Evolutionary conservation across 2,113 vertebrate genomes (phyloP).

Genomic region (Australoheros scitulus): DNA sequence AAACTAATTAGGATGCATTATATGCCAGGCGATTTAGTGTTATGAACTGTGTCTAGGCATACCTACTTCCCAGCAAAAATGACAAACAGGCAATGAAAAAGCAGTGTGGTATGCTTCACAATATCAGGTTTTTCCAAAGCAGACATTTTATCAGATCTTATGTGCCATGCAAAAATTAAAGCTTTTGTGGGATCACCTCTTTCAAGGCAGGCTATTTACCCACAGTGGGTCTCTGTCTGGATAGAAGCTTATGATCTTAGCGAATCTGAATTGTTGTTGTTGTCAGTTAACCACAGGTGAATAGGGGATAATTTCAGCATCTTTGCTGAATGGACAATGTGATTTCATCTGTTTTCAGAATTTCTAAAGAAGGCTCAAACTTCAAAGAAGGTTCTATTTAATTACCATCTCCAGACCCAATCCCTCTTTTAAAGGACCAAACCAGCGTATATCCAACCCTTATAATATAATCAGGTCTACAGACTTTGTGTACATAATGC

Average conservation of each 20-base stretch:
- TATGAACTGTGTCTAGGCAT: slow-evolving; percentile 26
- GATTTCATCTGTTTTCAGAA: slow-evolving; percentile 15
- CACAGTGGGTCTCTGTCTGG: background rate
- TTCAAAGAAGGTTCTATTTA: slow-evolving; percentile 18
- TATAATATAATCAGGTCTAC: background rate
- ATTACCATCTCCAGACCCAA: slow-evolving; percentile 11
- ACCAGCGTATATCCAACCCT: background rate
- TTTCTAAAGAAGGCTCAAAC: background rate
- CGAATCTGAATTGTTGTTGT: slow-evolving; percentile 9
- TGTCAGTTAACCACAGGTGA: slow-evolving; percentile 15
- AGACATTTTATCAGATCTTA: slow-evolving; percentile 14
- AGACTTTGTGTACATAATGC: background rate
- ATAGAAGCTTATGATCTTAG: slow-evolving; percentile 8
- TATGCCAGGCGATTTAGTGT: slow-evolving; percentile 39
- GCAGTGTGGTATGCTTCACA: slow-evolving; percentile 5
- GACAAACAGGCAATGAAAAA: slow-evolving; percentile 35
- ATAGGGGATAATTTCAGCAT: background rate
- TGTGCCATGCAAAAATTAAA: slow-evolving; percentile 20
- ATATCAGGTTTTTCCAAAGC: slow-evolving; percentile 19
- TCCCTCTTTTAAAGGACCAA: background rate
- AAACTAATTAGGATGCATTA: slow-evolving; percentile 41
- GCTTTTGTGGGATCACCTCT: background rate
- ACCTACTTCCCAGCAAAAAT: slow-evolving; percentile 15
- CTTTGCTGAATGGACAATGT: background rate
- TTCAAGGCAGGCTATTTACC: slow-evolving; percentile 16